A percentile compares a stretch with the other conserved stretches of the same genome.
Evolutionary conservation across 2,113 vertebrate genomes (phyloP).

Genomic region (Rattus norvegicus): GRCr8 NC_086036.1:76086001-76086500

Average conservation of each 20-base stretch:
- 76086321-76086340: background rate
- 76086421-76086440: background rate
- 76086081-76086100: fast-evolving
- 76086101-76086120: background rate
- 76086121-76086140: background rate
- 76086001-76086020: background rate
- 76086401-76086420: background rate
- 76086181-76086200: background rate
- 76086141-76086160: background rate
- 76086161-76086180: background rate
- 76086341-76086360: background rate
- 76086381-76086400: background rate
- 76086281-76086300: background rate
- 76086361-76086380: background rate
- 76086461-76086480: background rate
- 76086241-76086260: background rate
- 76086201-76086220: no score
- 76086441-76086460: no score
- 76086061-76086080: background rate
- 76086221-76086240: background rate
- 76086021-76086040: no score
- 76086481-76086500: background rate
- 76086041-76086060: no score
- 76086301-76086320: background rate
- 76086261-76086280: background rate